Evolutionary conservation across 2,888 invertebrate genomes (phyloP).

Genomic region (Ashinkailepas kermadecensis): DNA sequence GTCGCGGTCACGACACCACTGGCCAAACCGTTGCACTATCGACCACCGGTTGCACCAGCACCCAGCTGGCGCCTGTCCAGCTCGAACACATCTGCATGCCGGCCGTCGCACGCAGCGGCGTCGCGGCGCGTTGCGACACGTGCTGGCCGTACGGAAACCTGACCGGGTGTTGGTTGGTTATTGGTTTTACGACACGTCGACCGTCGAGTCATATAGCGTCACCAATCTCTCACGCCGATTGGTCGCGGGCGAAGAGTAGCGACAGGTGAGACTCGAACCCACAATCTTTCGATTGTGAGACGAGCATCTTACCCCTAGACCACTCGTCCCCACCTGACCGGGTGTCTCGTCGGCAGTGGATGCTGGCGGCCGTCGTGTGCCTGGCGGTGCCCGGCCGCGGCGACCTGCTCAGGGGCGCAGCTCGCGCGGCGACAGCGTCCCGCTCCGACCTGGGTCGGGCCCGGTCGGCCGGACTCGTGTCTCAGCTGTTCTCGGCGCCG

Average conservation of each 20-base stretch:
- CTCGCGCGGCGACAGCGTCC: neutral
- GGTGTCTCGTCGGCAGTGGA: neutral
- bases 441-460: neutral
- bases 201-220: no score
- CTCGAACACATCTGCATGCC: neutral
- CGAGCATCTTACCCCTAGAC: no score
- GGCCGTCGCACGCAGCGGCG: neutral
- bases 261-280: no score
- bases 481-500: neutral
- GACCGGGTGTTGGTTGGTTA: no score
- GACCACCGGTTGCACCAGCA: neutral
- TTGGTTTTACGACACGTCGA: no score
- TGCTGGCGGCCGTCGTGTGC: neutral
- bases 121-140: neutral
- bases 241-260: no score
- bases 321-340: no score
- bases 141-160: neutral
- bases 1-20: no score
- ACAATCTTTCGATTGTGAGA: no score
- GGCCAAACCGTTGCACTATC: no score
- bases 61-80: neutral
- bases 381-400: neutral
- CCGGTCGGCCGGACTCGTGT: neutral
- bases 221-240: no score
- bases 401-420: neutral